phyloP scores from a whole-genome alignment of 2,797 vertebrate genomes.

The Coranthus polyacanthus region DNA sequence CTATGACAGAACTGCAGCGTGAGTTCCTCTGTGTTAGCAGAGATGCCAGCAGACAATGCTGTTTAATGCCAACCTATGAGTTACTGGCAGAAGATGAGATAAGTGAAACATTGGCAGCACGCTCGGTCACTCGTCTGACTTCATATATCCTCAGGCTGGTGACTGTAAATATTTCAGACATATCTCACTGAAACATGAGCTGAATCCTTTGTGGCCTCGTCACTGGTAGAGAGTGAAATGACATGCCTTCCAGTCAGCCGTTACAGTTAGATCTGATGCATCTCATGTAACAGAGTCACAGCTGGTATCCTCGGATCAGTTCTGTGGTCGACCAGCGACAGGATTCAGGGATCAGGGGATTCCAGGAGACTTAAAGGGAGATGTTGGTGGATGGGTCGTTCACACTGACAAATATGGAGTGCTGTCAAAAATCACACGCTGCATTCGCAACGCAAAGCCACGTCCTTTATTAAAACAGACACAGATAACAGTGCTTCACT shows the following conservation, averaged over 20 bases:
- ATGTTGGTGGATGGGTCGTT: constrained; percentile 27
- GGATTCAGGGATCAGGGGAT: constrained; percentile 58
- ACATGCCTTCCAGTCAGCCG: constrained; percentile 59
- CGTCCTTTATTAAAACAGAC: constrained; percentile 25
- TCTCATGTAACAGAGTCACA: constrained; percentile 55
- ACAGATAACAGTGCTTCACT: constrained; percentile 17
- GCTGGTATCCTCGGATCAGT: constrained; percentile 60
- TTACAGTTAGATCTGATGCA: constrained; percentile 37
- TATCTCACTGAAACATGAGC: constrained; percentile 71
- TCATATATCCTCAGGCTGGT: constrained; percentile 33
- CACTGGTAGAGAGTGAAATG: constrained; percentile 49
- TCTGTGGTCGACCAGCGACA: constrained; percentile 36
- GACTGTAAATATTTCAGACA: constrained; percentile 68
- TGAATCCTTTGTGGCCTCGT: constrained; percentile 53
- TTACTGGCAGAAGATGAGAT: constrained; percentile 68
- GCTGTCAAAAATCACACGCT: constrained; percentile 16
- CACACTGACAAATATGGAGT: constrained; percentile 58
- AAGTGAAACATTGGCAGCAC: constrained; percentile 36
- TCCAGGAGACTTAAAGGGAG: constrained; percentile 43
- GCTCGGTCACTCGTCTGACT: constrained; percentile 18
- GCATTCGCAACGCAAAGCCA: constrained; percentile 37
- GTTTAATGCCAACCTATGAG: constrained; percentile 45
- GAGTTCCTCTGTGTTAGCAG: neutral
- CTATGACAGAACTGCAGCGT: neutral
- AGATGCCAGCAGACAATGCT: neutral